Conservation (phyloP, 2,797 vertebrate species). For the Fistularia commersonii region DNA sequence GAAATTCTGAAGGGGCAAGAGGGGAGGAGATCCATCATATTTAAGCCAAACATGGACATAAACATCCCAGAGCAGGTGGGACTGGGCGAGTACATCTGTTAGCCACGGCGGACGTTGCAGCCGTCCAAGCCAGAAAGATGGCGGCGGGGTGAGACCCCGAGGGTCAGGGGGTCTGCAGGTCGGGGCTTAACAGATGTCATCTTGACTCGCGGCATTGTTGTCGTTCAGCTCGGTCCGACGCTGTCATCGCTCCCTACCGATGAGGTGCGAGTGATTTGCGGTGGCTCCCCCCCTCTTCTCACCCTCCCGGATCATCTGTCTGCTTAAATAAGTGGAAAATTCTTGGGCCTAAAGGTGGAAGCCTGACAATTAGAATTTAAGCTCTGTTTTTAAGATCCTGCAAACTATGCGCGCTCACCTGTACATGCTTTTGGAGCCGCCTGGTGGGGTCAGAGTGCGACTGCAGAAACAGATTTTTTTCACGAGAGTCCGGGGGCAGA, state of each 20-base stretch:
- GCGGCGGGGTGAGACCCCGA: slow-evolving; percentile 6
- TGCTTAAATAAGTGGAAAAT: slow-evolving; percentile 36
- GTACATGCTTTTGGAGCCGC: too few relatives aligned
- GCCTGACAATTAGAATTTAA: background rate
- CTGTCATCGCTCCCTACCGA: slow-evolving; percentile 36
- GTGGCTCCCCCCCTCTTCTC: slow-evolving; percentile 15
- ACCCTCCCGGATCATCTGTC: slow-evolving; percentile 33
- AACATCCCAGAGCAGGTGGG: background rate
- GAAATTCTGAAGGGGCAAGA: too few relatives aligned
- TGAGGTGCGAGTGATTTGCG: slow-evolving; percentile 39
- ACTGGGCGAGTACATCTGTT: background rate
- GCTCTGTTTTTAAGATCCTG: too few relatives aligned
- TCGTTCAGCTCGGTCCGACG: slow-evolving; percentile 20
- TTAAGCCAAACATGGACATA: too few relatives aligned
- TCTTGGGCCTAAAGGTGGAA: slow-evolving; percentile 36
- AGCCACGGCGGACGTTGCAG: slow-evolving; percentile 1
- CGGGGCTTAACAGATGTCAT: slow-evolving; percentile 45
- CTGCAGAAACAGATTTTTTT: too few relatives aligned
- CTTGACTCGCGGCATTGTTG: slow-evolving; percentile 51
- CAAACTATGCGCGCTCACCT: too few relatives aligned
- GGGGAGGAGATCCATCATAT: too few relatives aligned
- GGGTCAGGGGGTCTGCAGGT: slow-evolving; percentile 26
- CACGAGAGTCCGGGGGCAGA: too few relatives aligned
- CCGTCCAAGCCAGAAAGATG: slow-evolving; percentile 5
- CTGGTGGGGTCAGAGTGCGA: too few relatives aligned